Conservation (phyloP, 2,797 vertebrate genomes). For the Limosa lapponica region DNA sequence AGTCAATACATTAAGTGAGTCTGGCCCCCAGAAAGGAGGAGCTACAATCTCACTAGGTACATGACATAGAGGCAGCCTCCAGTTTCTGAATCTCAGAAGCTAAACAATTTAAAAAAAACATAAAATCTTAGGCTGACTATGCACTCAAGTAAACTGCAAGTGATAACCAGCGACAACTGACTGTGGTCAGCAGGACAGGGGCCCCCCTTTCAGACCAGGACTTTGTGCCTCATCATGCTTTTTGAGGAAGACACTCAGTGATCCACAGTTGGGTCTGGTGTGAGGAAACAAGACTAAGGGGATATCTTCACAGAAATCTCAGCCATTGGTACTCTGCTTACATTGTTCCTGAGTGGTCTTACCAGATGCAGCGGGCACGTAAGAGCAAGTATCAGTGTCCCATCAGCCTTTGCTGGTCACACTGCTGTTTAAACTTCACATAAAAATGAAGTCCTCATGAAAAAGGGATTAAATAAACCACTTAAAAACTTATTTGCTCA, state of each 20-base stretch:
- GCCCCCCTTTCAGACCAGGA: background rate
- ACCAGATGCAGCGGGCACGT: background rate
- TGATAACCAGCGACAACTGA: accelerated
- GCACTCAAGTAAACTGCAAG: accelerated
- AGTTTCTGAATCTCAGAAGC: background rate
- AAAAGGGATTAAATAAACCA: background rate
- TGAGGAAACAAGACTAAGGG: background rate
- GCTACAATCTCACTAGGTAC: background rate
- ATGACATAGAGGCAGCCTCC: background rate
- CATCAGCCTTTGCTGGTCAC: background rate
- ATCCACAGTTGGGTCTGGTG: background rate
- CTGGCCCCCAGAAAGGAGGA: background rate
- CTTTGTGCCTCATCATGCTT: background rate
- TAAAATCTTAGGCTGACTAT: background rate
- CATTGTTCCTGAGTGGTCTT: background rate
- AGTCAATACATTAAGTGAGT: background rate
- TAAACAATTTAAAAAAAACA: background rate
- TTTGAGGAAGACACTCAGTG: background rate
- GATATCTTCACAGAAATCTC: background rate
- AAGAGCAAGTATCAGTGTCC: background rate
- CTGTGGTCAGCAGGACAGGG: background rate
- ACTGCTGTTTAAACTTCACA: background rate
- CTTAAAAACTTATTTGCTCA: background rate
- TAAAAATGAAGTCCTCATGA: background rate
- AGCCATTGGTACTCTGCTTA: background rate